Base-by-base conservation (phyloP, 1,140 invertebrate species). In the Chlorops oryzae region DNA sequence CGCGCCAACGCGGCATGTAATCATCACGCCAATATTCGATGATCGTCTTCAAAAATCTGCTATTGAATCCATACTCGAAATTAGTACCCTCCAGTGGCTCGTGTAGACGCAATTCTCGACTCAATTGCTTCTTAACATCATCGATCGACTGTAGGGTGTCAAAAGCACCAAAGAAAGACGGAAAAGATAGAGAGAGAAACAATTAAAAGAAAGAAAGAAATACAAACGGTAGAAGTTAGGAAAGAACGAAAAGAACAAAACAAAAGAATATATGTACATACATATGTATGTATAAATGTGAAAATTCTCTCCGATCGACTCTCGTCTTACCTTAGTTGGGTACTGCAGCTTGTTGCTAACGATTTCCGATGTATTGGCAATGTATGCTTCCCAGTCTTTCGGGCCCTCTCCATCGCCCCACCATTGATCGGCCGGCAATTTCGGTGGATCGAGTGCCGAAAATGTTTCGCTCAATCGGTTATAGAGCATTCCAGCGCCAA, bases 41-140 rank as follows among this genome's bases (percentile, higher is more conserved):
- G 24, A 92, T 65, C 56, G 79, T 74, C 47, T 80, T 74, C 3
- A 92, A 70, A 61, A 82, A 81, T 22, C 81, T 70, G 0, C 80
- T 75, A 62, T 89, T 88, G 48, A 91, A 84, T 2, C 90, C 90
- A 68, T 90, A 91, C 51, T 81, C 70, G 55, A 90, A 91, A 37
- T 78, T 23, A 23, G 59, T 56, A 9, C 78, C 82, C 61, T 87
- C 81, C 35, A 91, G 59, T 0, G 86, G 80, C 3, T 77, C 73
- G 4, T 74, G 55, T 0, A 69, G 50, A 0, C 50, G 59, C 7
- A 63, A 47, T 5, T 57, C 58, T 25, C 58, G 52, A 50, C 62
- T 71, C 9, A 72, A 42, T 3, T 47, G 54, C 6, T 49, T 27
- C 1, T 21, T 48, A 17, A 71, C 35, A 17, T 62, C 57, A 13